These are phyloP conservation scores for rat (Rattus norvegicus) DNA, from an alignment of 2,113 vertebrate species.

Conservation along the genomic window DNA sequence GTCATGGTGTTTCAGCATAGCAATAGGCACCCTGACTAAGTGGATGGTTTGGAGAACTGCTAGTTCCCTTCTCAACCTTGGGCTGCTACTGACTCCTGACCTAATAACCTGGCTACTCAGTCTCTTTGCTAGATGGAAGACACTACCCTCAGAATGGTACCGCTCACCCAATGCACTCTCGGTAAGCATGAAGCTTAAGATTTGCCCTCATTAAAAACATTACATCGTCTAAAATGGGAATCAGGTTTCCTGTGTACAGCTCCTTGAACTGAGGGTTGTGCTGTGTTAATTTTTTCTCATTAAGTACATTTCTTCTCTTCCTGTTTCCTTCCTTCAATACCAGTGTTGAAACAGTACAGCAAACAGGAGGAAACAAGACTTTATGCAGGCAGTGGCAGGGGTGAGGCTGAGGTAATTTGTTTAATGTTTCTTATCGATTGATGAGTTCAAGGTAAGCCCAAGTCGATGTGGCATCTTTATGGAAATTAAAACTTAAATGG, in stretches of 20 bases:
- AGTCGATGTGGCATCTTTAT: slow-evolving; percentile 82
- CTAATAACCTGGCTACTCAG: neutral
- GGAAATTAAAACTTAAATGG: slow-evolving; percentile 84
- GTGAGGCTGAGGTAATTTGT: slow-evolving; percentile 78
- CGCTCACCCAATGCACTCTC: slow-evolving; percentile 64
- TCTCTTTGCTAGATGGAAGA: slow-evolving; percentile 78
- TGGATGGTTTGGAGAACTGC: neutral
- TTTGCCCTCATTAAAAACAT: neutral
- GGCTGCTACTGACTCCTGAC: neutral
- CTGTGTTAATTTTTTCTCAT: slow-evolving; percentile 37
- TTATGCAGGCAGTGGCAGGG: neutral
- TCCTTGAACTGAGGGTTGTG: neutral
- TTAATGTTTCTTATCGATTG: slow-evolving; percentile 87
- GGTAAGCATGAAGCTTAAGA: slow-evolving; percentile 51
- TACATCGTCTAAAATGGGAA: neutral
- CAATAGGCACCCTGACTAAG: neutral
- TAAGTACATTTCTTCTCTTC: slow-evolving; percentile 46
- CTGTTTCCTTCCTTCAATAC: neutral
- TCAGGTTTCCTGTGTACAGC: slow-evolving; percentile 54
- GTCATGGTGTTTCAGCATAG: neutral
- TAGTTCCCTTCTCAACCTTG: neutral
- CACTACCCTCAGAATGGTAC: slow-evolving; percentile 68
- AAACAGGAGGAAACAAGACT: slow-evolving; percentile 45
- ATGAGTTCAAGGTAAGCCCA: slow-evolving; percentile 81
- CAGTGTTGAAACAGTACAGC: neutral